These are phyloP conservation scores for Elysia crispata DNA, from an alignment of 2,888 invertebrate genomes.

Conservation along the genomic window DNA sequence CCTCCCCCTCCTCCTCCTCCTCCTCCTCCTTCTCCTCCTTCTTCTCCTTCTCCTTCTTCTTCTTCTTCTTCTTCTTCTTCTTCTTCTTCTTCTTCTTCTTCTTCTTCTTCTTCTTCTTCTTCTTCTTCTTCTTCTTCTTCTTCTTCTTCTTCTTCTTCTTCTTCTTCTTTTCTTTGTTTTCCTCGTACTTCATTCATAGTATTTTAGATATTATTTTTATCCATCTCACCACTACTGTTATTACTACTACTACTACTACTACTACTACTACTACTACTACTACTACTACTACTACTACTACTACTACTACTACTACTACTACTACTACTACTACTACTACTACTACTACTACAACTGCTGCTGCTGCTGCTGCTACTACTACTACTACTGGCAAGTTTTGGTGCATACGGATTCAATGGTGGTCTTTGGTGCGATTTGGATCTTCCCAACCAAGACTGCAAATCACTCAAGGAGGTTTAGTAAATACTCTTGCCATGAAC, in stretches of 20 bases:
- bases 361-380: no score
- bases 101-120: background rate
- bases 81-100: background rate
- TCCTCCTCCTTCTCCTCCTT: slow-evolving; percentile 6
- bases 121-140: slow-evolving; percentile 6
- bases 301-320: slow-evolving; percentile 45
- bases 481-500: no score
- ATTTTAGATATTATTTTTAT: no score
- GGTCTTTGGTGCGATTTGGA: no score
- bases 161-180: no score
- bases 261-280: slow-evolving; percentile 53
- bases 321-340: no score
- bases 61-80: background rate
- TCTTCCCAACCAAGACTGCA: no score
- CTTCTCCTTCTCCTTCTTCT: background rate
- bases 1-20: background rate
- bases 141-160: background rate
- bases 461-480: no score
- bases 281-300: slow-evolving; percentile 51
- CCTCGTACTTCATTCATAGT: background rate
- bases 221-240: slow-evolving; percentile 15
- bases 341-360: no score
- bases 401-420: no score
- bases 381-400: no score
- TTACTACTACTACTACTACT: slow-evolving; percentile 50